These are phyloP conservation scores for Limnephilus auricula DNA, from an alignment of 2,888 invertebrate species.

Conservation along the genomic window DNA sequence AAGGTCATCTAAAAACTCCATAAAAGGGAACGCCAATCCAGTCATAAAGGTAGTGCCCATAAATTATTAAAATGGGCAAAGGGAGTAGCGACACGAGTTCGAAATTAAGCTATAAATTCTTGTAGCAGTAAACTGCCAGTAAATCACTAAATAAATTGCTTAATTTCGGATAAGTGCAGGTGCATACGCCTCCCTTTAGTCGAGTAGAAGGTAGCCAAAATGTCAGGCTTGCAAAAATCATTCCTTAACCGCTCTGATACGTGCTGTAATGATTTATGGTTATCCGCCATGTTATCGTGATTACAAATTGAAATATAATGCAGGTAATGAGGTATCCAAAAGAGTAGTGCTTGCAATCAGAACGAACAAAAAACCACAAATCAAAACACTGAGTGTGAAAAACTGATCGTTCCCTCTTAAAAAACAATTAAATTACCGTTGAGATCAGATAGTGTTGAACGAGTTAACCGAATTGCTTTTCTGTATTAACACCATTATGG, in stretches of 20 bases:
- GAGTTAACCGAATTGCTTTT: conserved; percentile 43
- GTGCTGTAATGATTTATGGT: background rate
- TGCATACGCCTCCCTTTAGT: background rate
- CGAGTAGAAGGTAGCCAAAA: background rate
- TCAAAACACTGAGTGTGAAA: conserved; percentile 9
- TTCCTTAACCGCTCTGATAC: background rate
- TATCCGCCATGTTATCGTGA: conserved; percentile 1
- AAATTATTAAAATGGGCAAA: background rate
- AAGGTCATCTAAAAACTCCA: background rate
- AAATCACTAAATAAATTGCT: background rate
- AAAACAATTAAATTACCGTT: conserved; percentile 32
- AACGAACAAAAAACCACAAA: conserved; percentile 29
- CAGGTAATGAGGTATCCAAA: conserved; percentile 22
- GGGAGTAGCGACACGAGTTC: background rate
- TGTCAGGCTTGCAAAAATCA: background rate
- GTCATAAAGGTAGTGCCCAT: no score
- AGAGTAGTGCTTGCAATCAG: conserved; percentile 10
- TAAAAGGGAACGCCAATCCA: background rate
- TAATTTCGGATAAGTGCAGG: background rate
- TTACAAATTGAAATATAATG: conserved; percentile 35
- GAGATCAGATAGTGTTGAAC: conserved; percentile 43
- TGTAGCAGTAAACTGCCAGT: background rate
- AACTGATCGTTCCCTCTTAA: background rate
- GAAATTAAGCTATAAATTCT: background rate
- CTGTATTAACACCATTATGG: conserved; percentile 50